Evolutionary conservation across 2,888 invertebrate species (phyloP), one percentile per base, ranked within the genome.

Genomic region (Agonum fuliginosum): DNA sequence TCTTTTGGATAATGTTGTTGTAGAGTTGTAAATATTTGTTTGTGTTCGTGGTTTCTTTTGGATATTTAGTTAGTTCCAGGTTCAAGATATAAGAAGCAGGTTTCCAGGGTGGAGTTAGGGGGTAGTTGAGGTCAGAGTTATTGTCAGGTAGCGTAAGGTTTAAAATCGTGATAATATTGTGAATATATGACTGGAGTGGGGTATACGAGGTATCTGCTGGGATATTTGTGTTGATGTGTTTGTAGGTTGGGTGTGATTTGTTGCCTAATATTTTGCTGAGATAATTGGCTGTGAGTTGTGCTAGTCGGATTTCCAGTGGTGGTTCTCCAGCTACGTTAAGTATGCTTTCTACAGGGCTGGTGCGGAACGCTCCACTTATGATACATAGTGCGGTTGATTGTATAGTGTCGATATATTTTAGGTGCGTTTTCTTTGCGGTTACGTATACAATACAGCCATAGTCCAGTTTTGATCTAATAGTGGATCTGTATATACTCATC

Each of bases 401-500:
- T 3, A 80, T 65, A 2, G 71, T 10, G 22, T 79, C 62, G 2
- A 78, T 48, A 20, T 8, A 12, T n/a, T 74, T 69, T 8, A 79
- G 69, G 3, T 34, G 30, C 17, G 27, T 27, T 27, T 51, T 48
- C n/a, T n/a, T n/a, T n/a, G n/a, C n/a, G n/a, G n/a, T n/a, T n/a
- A n/a, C n/a, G n/a, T n/a, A n/a, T n/a, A n/a, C 14, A 34, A 78
- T 73, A 17, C 77, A 43, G 5, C 78, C 78, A 37, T 80, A 79
- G 17, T 80, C 78, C 19, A 80, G 22, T 58, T 79, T 78, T 24
- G 77, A 41, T 27, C 78, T 41, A 14, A 80, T 78, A 8, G 79
- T 8, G 8, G 77, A 78, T 34, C 48, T 79, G 62, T 81, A 80
- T 6, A 79, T 76, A 5, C 30, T 20, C 14, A 71, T 8, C 19